These are phyloP conservation scores for Lynx canadensis DNA, from an alignment of 2,113 vertebrate species.

Conservation along the genomic window DNA sequence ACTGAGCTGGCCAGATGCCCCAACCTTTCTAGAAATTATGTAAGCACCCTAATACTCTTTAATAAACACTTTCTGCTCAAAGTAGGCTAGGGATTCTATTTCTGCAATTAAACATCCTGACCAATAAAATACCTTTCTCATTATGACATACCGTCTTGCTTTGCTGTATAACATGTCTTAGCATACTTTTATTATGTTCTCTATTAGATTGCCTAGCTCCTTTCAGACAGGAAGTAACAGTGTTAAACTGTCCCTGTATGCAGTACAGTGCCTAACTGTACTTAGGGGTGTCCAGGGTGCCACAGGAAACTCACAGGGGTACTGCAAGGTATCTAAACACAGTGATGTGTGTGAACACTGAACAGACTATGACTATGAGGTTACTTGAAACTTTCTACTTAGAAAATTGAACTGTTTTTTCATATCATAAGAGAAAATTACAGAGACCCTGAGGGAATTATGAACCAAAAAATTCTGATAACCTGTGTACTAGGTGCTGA, in stretches of 20 bases:
- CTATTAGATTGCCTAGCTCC: background rate
- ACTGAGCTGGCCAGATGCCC: too few species aligned
- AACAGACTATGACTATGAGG: background rate
- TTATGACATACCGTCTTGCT: background rate
- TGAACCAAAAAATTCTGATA: background rate
- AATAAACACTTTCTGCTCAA: background rate
- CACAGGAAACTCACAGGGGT: too few species aligned
- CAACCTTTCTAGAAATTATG: background rate
- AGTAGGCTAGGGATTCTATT: background rate
- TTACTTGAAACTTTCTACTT: background rate
- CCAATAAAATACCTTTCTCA: background rate
- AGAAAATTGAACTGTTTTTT: background rate
- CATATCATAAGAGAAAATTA: background rate
- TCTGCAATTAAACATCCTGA: background rate
- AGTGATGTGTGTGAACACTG: background rate
- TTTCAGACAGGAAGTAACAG: background rate
- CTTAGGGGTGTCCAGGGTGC: rapidly evolving
- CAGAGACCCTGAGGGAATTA: background rate
- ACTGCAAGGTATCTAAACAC: background rate
- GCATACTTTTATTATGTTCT: background rate
- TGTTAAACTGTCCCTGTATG: background rate
- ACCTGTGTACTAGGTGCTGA: background rate
- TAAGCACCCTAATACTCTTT: background rate
- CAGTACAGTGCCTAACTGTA: background rate
- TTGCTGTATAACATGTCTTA: background rate